Percentiles rank a stretch among this genome's conserved stretches.
Evolutionary conservation across 2,113 vertebrate species (phyloP).

Genomic region (Rhinopomastus cyanomelas): DNA sequence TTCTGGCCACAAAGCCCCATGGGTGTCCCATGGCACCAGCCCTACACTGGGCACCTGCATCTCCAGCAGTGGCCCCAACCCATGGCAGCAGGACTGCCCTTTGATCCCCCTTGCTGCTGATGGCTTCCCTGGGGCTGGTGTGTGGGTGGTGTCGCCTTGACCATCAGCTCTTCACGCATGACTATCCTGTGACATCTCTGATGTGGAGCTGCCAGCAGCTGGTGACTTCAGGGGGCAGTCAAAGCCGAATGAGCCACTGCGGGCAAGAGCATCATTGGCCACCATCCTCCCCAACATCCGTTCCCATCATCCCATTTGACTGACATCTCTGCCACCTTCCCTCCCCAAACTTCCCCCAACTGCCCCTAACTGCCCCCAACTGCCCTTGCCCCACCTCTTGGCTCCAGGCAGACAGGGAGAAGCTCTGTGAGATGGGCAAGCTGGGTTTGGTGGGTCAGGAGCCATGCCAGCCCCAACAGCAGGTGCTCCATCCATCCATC

Average conservation of each 20-base stretch:
- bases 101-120: not conserved
- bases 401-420: not conserved
- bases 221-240: slow-evolving; percentile 4
- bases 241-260: not conserved
- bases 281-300: not conserved
- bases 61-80: not conserved
- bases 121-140: slow-evolving; percentile 44
- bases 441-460: not conserved
- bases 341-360: not conserved
- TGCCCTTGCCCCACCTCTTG: not conserved
- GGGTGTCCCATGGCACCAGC: not conserved
- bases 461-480: not conserved
- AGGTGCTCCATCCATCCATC: not conserved
- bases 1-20: not conserved
- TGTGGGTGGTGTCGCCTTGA: slow-evolving; percentile 26
- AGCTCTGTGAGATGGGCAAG: not conserved
- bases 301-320: too few species aligned
- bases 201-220: slow-evolving; percentile 4
- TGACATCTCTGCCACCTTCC: not conserved
- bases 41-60: not conserved
- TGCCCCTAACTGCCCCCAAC: not conserved
- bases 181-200: slow-evolving; percentile 16
- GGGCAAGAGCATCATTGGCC: not conserved
- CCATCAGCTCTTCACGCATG: slow-evolving; percentile 25
- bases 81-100: not conserved